phyloP scores from a whole-genome alignment of 2,888 invertebrate genomes.

The Brachylomia viminalis region DNA sequence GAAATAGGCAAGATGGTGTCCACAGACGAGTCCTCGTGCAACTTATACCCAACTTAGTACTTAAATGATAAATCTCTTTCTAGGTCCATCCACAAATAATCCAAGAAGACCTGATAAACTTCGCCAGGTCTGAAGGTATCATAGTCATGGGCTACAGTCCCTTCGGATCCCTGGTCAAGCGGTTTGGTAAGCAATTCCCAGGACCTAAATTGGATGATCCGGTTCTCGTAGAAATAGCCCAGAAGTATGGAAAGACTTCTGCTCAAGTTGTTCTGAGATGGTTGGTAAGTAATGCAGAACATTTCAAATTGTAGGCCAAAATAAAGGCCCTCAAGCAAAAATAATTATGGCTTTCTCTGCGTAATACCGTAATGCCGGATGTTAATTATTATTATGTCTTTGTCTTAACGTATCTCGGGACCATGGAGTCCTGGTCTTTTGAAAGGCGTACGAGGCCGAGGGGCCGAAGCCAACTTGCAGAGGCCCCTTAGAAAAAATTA shows the following conservation, averaged over 20 bases:
- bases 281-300: slow-evolving; percentile 86
- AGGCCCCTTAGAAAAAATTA: no score
- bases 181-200: slow-evolving; percentile 80
- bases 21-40: no score
- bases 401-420: no score
- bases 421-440: no score
- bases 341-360: no score
- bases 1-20: no score
- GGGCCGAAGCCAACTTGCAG: no score
- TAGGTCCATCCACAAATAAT: slow-evolving; percentile 91
- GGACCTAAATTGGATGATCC: slow-evolving; percentile 89
- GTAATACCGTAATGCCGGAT: no score
- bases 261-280: slow-evolving; percentile 92
- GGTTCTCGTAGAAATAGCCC: slow-evolving; percentile 88
- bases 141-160: slow-evolving; percentile 93
- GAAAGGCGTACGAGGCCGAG: no score
- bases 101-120: slow-evolving; percentile 91
- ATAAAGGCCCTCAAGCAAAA: no score
- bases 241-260: slow-evolving; percentile 91
- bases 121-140: slow-evolving; percentile 91
- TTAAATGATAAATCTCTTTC: not conserved
- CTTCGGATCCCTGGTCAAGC: slow-evolving; percentile 90
- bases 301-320: not conserved
- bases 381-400: no score
- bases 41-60: no score